A percentile compares a stretch with the other conserved stretches of the same genome.
Conservation (phyloP, 2,797 vertebrate species). For the Carapus acus region DNA sequence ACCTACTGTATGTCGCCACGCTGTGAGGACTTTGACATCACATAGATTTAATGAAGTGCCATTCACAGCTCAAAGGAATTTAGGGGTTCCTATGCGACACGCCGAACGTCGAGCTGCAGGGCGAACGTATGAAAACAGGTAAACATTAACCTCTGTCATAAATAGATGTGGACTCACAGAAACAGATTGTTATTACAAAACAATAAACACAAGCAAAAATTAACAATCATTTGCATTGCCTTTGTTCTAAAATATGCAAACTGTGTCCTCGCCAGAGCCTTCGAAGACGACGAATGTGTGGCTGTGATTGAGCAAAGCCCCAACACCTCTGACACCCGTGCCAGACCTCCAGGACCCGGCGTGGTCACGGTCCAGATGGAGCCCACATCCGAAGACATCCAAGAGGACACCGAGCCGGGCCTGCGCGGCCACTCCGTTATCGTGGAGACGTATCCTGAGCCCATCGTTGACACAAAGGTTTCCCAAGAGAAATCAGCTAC, state of each 20-base stretch:
- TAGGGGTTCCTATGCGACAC: slow-evolving; percentile 60
- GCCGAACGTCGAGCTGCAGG: slow-evolving; percentile 57
- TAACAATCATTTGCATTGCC: no score
- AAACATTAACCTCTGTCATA: not conserved
- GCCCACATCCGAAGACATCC: slow-evolving; percentile 50
- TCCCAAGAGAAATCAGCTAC: slow-evolving; percentile 19
- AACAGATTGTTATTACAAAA: no score
- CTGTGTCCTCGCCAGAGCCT: slow-evolving; percentile 61
- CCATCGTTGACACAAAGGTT: slow-evolving; percentile 66
- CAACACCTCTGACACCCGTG: slow-evolving; percentile 62
- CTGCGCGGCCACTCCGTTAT: slow-evolving; percentile 58
- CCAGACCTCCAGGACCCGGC: slow-evolving; percentile 54
- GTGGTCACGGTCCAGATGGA: slow-evolving; percentile 68
- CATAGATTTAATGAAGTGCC: slow-evolving; percentile 9
- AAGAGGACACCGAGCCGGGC: slow-evolving; percentile 28
- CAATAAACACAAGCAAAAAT: no score
- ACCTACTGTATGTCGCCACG: not conserved
- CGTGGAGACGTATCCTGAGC: slow-evolving; percentile 67
- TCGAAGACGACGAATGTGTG: slow-evolving; percentile 74
- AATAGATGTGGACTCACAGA: not conserved
- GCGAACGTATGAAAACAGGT: slow-evolving; percentile 77
- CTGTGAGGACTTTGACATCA: not conserved
- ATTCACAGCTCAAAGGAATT: slow-evolving; percentile 66
- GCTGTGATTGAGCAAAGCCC: slow-evolving; percentile 72
- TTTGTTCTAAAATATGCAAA: not conserved